Evolutionary conservation across 1,140 invertebrate genomes (phyloP).

Genomic region (Stenopsyche tienmushanensis): DNA sequence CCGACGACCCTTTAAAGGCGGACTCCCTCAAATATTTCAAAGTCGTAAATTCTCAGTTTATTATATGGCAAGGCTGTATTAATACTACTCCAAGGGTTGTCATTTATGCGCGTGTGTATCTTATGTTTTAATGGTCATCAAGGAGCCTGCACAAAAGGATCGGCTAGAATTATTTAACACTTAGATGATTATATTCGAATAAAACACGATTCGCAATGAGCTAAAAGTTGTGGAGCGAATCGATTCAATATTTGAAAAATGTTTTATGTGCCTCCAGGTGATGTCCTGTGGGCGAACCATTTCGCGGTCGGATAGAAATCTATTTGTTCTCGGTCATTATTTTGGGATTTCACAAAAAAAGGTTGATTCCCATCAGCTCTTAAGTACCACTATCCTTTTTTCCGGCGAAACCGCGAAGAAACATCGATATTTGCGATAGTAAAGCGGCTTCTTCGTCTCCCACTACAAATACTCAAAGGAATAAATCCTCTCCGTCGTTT

Average conservation of each 20-base stretch:
- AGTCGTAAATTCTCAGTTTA: slow-evolving; percentile 18
- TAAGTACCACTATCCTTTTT: slow-evolving; percentile 23
- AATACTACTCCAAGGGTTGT: slow-evolving; percentile 1
- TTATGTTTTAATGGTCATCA: slow-evolving; percentile 3
- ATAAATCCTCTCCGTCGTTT: slow-evolving; percentile 11
- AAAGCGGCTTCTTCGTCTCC: not conserved
- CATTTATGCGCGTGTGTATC: not conserved
- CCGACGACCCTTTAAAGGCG: not conserved
- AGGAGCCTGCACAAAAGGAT: no score
- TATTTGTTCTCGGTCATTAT: slow-evolving; percentile 27
- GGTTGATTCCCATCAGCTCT: slow-evolving; percentile 24
- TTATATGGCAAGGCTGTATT: slow-evolving; percentile 13
- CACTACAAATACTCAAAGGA: slow-evolving; percentile 1
- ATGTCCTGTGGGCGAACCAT: not conserved
- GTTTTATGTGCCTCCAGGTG: slow-evolving; percentile 11
- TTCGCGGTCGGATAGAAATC: slow-evolving; percentile 8
- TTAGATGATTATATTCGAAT: no score
- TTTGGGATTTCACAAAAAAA: slow-evolving; percentile 21
- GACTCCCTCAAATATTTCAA: slow-evolving; percentile 3
- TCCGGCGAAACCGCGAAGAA: slow-evolving; percentile 9
- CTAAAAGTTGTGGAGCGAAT: no score
- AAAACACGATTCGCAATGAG: no score
- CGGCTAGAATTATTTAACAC: no score
- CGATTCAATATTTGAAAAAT: no score
- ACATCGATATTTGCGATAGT: slow-evolving; percentile 25